phyloP scores from a whole-genome alignment of 2,113 vertebrate genomes.

The Oryzias melastigma region DNA sequence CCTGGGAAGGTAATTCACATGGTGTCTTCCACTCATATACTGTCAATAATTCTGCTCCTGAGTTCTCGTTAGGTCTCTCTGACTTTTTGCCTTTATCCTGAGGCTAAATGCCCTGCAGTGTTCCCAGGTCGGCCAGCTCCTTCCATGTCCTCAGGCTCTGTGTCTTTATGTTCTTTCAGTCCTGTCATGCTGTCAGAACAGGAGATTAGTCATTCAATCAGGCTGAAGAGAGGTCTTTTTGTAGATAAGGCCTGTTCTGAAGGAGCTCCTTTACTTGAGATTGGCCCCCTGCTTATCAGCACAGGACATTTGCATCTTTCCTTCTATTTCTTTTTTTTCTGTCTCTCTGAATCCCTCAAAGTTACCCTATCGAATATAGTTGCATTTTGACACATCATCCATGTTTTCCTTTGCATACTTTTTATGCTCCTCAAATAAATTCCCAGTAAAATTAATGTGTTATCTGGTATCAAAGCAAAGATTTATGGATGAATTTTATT shows the following conservation, averaged over 20 bases:
- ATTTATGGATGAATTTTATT: conserved; percentile 32
- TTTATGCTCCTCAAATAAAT: conserved; percentile 26
- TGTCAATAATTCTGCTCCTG: conserved; percentile 8
- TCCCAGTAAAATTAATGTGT: conserved; percentile 32
- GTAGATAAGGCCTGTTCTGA: conserved; percentile 66
- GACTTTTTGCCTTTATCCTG: conserved; percentile 17
- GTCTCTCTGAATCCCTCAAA: conserved; percentile 21
- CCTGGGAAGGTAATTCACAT: background rate
- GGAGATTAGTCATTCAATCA: conserved; percentile 77
- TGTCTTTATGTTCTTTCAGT: conserved; percentile 58
- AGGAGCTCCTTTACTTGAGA: conserved; percentile 61
- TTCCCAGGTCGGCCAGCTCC: conserved; percentile 36
- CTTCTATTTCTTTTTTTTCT: conserved; percentile 7
- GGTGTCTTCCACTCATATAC: conserved; percentile 6
- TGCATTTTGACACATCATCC: conserved; percentile 37
- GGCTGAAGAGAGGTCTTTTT: conserved; percentile 59
- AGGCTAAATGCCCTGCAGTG: conserved; percentile 42
- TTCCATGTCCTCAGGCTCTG: conserved; percentile 45
- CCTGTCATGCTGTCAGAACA: conserved; percentile 67
- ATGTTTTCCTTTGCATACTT: conserved; percentile 19
- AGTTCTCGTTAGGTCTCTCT: background rate
- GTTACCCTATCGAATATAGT: conserved; percentile 20
- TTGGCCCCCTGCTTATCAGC: conserved; percentile 60
- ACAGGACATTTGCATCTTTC: conserved; percentile 63
- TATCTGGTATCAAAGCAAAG: conserved; percentile 30